Percentiles rank a stretch among this genome's conserved stretches.
Evolutionary conservation across 2,888 invertebrate genomes (phyloP).

Genomic region (Orchesellides sinensis): DNA sequence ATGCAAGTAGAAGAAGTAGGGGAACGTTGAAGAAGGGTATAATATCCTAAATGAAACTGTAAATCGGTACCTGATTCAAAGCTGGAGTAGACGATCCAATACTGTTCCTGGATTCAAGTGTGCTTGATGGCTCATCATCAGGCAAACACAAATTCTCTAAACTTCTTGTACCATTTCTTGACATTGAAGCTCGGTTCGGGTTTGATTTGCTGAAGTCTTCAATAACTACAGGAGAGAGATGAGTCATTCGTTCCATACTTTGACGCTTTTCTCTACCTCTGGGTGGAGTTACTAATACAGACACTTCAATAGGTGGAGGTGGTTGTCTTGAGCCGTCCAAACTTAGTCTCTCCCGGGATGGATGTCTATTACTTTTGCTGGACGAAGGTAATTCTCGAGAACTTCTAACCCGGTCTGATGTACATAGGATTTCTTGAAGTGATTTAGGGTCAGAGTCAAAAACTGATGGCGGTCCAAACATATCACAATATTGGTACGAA

Average conservation of each 20-base stretch:
- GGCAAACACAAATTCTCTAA: conserved; percentile 74
- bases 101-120: conserved; percentile 43
- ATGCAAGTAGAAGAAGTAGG: too few relatives aligned
- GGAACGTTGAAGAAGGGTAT: background rate
- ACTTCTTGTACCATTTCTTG: conserved; percentile 71
- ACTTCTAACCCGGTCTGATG: conserved; percentile 15
- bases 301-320: conserved; percentile 72
- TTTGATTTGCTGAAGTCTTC: conserved; percentile 48
- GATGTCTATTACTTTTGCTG: conserved; percentile 27
- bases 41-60: background rate
- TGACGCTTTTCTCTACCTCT: conserved; percentile 66
- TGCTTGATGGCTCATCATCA: conserved; percentile 45
- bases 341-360: conserved; percentile 41
- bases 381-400: conserved; percentile 31
- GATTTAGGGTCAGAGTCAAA: conserved; percentile 59
- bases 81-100: conserved; percentile 74
- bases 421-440: conserved; percentile 50
- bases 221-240: conserved; percentile 52
- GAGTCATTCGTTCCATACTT: conserved; percentile 71
- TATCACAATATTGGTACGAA: conserved; percentile 16
- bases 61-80: conserved; percentile 71
- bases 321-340: conserved; percentile 58
- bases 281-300: conserved; percentile 71
- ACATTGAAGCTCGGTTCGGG: conserved; percentile 40
- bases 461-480: conserved; percentile 26